A percentile compares a stretch with the other conserved stretches of the same genome.
Evolutionary conservation across 2,797 vertebrate genomes (phyloP).

Genomic region (Cephalopachus bancanus): DNA sequence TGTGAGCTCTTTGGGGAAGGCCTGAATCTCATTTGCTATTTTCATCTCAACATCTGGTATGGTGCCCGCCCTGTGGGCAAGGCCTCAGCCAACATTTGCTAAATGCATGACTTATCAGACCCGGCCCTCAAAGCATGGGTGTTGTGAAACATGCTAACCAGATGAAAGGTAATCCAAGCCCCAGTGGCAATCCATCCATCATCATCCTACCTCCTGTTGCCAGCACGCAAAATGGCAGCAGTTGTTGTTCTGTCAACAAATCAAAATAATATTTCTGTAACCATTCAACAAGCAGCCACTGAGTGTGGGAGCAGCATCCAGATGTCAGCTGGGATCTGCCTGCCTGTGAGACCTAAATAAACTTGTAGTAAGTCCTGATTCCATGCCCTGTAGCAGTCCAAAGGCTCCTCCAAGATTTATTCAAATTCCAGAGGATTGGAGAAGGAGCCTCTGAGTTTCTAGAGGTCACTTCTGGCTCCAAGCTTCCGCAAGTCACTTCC

Average conservation of each 20-base stretch:
- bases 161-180: background rate
- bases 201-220: background rate
- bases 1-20: background rate
- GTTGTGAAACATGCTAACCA: background rate
- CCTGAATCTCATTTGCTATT: background rate
- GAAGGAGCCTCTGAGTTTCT: background rate
- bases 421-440: background rate
- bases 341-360: background rate
- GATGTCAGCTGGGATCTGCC: background rate
- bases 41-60: background rate
- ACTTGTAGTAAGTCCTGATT: background rate
- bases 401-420: background rate
- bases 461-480: background rate
- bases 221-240: background rate
- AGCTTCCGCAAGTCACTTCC: background rate
- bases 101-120: background rate
- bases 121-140: background rate
- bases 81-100: background rate
- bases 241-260: constrained; percentile 1
- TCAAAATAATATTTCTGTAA: background rate
- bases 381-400: background rate
- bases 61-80: background rate
- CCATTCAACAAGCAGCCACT: background rate
- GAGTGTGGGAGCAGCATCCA: background rate
- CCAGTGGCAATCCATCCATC: background rate